phyloP scores from a whole-genome alignment of 2,797 vertebrate species.

The Fistularia commersonii region DNA sequence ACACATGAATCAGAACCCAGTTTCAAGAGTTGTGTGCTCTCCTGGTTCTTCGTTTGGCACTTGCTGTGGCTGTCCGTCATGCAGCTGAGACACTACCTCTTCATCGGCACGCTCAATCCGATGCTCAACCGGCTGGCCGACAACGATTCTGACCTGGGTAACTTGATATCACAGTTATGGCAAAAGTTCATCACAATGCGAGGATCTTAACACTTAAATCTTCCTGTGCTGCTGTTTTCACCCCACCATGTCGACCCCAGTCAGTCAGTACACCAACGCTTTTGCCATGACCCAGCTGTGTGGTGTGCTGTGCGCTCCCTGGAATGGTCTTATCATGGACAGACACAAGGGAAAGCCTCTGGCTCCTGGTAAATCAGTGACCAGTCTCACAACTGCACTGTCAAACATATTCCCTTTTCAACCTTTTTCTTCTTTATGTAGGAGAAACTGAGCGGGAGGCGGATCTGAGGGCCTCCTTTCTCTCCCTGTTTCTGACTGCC shows the following conservation, averaged over 20 bases:
- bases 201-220: not conserved
- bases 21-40: constrained; percentile 74
- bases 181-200: too few relatives aligned
- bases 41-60: constrained; percentile 81
- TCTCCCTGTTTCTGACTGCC: constrained; percentile 81
- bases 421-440: constrained; percentile 1
- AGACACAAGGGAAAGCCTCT: constrained; percentile 73
- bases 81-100: constrained; percentile 88
- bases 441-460: constrained; percentile 66
- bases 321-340: constrained; percentile 88
- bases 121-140: constrained; percentile 74
- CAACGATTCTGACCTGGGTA: constrained; percentile 51
- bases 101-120: constrained; percentile 86
- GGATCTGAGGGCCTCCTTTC: constrained; percentile 72
- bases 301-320: constrained; percentile 84
- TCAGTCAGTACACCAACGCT: constrained; percentile 85
- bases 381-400: not conserved
- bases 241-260: constrained; percentile 45
- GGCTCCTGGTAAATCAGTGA: constrained; percentile 49
- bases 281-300: constrained; percentile 87
- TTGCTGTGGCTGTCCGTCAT: constrained; percentile 84
- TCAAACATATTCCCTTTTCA: not conserved
- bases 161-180: not conserved
- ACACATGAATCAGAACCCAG: constrained; percentile 22
- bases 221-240: not conserved